A percentile compares a stretch with the other conserved stretches of the same genome.
phyloP scores from a whole-genome alignment of 2,888 invertebrate genomes.

The Andrena hattorfiana region DNA sequence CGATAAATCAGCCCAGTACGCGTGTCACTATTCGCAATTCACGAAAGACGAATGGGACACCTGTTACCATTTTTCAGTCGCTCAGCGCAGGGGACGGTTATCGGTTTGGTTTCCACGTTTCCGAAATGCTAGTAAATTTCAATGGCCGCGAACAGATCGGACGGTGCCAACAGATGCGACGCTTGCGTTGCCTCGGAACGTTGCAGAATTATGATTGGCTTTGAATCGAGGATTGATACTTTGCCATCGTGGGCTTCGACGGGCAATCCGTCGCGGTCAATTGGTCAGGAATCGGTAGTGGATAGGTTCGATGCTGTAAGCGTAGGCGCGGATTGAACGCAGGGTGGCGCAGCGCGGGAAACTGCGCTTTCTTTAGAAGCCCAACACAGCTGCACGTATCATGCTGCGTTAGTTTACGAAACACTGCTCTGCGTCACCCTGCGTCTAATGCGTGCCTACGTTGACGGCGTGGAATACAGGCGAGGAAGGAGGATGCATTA shows the following conservation, averaged over 20 bases:
- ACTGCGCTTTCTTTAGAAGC: too few species aligned
- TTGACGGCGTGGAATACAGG: too few species aligned
- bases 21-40: slow-evolving; percentile 29
- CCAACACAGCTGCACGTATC: too few species aligned
- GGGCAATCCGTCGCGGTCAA: not conserved
- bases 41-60: slow-evolving; percentile 50
- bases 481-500: not conserved
- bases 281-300: not conserved
- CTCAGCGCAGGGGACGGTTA: not conserved
- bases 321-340: too few species aligned
- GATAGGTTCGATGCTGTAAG: too few species aligned
- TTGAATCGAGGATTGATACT: not conserved
- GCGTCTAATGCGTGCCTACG: too few species aligned
- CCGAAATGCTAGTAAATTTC: slow-evolving; percentile 16
- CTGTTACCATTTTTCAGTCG: slow-evolving; percentile 54
- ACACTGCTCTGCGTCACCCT: too few species aligned
- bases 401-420: too few species aligned
- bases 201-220: not conserved
- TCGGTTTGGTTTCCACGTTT: not conserved
- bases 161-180: slow-evolving; percentile 18
- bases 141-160: not conserved
- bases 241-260: not conserved
- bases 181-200: not conserved
- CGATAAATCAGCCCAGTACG: slow-evolving; percentile 47
- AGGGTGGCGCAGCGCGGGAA: too few species aligned